Conservation (phyloP, 2,113 vertebrate species). For the Calyptomena viridis region DNA sequence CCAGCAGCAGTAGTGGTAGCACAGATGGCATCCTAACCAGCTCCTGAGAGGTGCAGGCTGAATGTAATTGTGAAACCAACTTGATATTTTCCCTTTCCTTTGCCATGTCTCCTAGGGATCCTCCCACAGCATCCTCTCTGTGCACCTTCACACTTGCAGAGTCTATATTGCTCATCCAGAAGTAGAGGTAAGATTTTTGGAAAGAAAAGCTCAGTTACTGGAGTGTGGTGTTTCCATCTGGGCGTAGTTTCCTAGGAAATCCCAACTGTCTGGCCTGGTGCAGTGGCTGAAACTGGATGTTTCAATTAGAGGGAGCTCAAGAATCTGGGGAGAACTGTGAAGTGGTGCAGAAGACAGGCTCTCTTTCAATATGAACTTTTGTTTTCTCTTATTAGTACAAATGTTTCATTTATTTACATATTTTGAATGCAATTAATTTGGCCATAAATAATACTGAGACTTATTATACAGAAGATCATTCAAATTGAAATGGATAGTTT, state of each 20-base stretch:
- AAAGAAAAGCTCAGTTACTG: not conserved
- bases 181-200: not conserved
- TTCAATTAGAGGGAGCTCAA: not conserved
- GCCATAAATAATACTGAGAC: not conserved
- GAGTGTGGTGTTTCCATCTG: not conserved
- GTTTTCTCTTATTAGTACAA: not conserved
- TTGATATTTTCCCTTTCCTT: not conserved
- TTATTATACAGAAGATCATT: not conserved
- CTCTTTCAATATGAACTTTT: not conserved
- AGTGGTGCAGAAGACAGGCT: not conserved
- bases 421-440: not conserved
- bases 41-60: not conserved
- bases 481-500: not conserved
- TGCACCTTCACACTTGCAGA: not conserved
- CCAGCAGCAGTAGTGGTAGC: not conserved
- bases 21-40: not conserved
- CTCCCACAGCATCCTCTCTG: not conserved
- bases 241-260: not conserved
- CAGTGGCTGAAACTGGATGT: not conserved
- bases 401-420: not conserved
- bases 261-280: not conserved
- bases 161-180: not conserved
- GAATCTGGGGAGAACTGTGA: not conserved
- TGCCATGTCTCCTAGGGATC: not conserved
- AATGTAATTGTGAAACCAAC: not conserved